These are phyloP conservation scores for Mesembrinibis cayennensis DNA, from an alignment of 2,113 vertebrate genomes.

Conservation along the genomic window DNA sequence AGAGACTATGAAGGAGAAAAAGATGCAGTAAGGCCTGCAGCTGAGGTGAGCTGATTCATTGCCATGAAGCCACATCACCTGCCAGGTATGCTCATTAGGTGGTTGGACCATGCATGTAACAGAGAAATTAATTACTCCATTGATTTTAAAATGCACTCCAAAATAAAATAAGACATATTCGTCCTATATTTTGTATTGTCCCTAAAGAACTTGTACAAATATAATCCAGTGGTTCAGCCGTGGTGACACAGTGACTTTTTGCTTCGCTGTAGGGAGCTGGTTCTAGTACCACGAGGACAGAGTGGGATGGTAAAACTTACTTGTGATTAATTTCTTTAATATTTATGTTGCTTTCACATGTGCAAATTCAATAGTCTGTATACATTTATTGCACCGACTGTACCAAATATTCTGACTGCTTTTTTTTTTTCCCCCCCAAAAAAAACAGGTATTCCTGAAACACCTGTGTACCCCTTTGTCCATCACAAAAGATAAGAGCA, in stretches of 20 bases:
- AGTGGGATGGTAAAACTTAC: not conserved
- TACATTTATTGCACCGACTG: not conserved
- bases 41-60: not conserved
- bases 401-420: not conserved
- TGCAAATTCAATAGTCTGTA: not conserved
- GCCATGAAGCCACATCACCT: not conserved
- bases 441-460: not conserved
- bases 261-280: not conserved
- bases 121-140: not conserved
- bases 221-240: slow-evolving; percentile 39
- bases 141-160: slow-evolving; percentile 24
- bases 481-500: not conserved
- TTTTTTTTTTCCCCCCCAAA: not conserved
- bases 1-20: not conserved
- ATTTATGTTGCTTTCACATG: not conserved
- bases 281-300: not conserved
- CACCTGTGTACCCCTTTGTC: not conserved
- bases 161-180: not conserved
- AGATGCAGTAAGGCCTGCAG: not conserved
- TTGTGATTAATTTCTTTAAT: not conserved
- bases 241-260: not conserved
- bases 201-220: slow-evolving; percentile 6
- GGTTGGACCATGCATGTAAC: not conserved
- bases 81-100: not conserved
- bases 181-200: not conserved